These are phyloP conservation scores for Ptyas mucosa DNA, from an alignment of 2,113 vertebrate genomes.

Conservation along the genomic window DNA sequence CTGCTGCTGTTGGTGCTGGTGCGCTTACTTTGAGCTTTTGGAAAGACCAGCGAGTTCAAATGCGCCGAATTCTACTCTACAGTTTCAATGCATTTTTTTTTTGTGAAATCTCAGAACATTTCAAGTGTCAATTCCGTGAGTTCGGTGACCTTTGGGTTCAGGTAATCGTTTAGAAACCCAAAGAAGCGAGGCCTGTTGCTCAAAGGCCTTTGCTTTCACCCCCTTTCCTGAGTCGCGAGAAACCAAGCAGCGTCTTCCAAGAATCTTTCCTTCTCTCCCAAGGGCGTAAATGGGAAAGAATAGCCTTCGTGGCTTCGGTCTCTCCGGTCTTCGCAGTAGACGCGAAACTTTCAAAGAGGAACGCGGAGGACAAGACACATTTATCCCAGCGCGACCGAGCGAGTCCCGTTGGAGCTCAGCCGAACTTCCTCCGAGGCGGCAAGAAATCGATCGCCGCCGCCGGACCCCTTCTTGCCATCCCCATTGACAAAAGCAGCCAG, in stretches of 20 bases:
- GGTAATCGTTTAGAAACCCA: not conserved
- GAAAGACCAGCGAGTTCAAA: not conserved
- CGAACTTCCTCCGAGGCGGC: not conserved
- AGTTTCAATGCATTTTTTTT: not conserved
- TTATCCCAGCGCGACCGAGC: not conserved
- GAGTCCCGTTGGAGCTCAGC: not conserved
- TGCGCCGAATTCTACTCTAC: no score
- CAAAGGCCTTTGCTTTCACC: not conserved
- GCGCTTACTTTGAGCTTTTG: not conserved
- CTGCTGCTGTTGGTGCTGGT: no score
- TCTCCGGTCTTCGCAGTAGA: not conserved
- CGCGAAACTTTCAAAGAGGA: not conserved
- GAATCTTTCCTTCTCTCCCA: not conserved
- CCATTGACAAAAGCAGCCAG: not conserved
- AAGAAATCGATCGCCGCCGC: not conserved
- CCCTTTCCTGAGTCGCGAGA: not conserved
- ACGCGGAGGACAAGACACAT: not conserved
- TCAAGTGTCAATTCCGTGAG: not conserved
- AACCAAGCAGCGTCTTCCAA: not conserved
- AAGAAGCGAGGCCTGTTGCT: not conserved
- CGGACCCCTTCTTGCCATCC: not conserved
- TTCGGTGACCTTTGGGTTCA: not conserved
- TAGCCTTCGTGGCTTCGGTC: not conserved
- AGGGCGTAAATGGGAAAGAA: not conserved
- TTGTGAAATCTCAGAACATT: not conserved